Evolutionary conservation across 2,797 vertebrate genomes (phyloP).

Genomic region (Acanthiza pusilla): DNA sequence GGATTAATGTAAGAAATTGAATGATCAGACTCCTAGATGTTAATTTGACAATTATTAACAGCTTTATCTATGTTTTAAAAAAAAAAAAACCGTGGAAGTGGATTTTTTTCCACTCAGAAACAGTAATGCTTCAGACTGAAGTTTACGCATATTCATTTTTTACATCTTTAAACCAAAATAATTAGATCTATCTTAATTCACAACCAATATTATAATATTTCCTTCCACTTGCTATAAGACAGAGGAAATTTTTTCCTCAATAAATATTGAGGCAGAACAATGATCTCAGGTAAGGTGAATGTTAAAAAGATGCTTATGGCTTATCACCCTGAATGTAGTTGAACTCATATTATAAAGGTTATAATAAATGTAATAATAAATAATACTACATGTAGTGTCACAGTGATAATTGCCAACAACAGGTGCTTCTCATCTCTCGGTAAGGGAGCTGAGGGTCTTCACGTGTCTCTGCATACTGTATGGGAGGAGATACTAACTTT

Average conservation of each 20-base stretch:
- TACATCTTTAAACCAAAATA: background rate
- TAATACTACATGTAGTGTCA: background rate
- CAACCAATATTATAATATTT: background rate
- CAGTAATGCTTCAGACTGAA: background rate
- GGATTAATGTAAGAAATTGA: background rate
- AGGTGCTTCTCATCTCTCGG: background rate
- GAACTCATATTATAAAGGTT: background rate
- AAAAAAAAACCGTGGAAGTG: background rate
- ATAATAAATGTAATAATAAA: background rate
- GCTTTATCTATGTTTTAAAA: background rate
- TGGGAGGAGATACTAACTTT: background rate
- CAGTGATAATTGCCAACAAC: background rate
- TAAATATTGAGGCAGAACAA: background rate
- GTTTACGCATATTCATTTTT: background rate
- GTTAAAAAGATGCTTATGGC: background rate
- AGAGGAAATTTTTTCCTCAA: background rate
- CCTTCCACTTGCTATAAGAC: background rate
- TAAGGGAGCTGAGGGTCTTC: background rate
- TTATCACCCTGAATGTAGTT: background rate
- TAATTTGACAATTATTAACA: background rate
- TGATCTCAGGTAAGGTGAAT: background rate
- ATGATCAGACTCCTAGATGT: background rate
- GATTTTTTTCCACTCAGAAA: background rate
- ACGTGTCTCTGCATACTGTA: background rate
- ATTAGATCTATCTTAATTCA: background rate